Conservation (phyloP, 2,888 invertebrate species). For the Rotaria socialis region DNA sequence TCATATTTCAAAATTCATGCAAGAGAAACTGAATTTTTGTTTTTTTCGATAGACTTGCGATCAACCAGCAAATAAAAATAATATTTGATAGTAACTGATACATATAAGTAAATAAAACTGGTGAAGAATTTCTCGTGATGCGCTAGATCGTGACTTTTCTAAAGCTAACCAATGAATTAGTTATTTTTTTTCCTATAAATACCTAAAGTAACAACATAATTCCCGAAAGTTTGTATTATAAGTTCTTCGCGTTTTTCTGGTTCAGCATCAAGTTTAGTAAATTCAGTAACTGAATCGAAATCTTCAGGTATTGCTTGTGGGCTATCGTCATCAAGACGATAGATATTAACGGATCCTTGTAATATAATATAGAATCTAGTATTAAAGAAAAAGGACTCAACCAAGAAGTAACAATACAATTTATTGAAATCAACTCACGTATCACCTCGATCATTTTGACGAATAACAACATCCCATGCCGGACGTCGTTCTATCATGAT, state of each 20-base stretch:
- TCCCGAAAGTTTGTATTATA: not conserved
- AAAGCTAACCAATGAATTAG: no score
- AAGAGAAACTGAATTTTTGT: no score
- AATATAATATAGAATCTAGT: conserved; percentile 57
- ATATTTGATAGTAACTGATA: no score
- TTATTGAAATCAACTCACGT: conserved; percentile 51
- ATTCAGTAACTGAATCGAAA: not conserved
- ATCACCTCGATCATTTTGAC: conserved; percentile 57
- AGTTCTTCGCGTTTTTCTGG: not conserved
- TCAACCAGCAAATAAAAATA: no score
- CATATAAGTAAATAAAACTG: no score
- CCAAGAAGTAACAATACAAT: not conserved
- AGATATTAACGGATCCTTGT: conserved; percentile 56
- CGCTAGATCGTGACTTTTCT: no score
- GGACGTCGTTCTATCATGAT: conserved; percentile 53
- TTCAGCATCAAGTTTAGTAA: not conserved
- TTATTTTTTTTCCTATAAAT: not conserved
- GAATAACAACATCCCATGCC: conserved; percentile 55
- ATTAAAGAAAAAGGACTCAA: conserved; percentile 42
- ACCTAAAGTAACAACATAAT: conserved; percentile 28
- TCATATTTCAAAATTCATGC: no score
- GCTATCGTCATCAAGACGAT: conserved; percentile 45
- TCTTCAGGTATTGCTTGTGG: no score
- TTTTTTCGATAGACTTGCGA: no score
- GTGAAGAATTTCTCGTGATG: no score